Conservation (phyloP, 2,113 vertebrate genomes). For the Cichladusa arquata region DNA sequence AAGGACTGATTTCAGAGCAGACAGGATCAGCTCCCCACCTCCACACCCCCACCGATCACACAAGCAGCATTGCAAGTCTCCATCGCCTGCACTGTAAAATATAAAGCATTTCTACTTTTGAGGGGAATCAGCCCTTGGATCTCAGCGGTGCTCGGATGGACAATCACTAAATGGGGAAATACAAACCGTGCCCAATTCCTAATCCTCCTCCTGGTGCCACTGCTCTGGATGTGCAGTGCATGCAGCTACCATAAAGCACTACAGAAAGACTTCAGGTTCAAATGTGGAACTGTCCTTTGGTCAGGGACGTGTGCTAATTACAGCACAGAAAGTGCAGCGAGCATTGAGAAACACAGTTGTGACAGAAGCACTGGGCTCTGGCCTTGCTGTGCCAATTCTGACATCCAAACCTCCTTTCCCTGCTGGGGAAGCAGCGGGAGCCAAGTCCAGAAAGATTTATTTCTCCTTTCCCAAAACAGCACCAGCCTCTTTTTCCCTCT, state of each 20-base stretch:
- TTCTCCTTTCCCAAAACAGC: not conserved
- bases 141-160: not conserved
- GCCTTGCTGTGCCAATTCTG: not conserved
- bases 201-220: not conserved
- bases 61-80: not conserved
- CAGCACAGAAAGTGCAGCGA: not conserved
- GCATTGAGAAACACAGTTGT: not conserved
- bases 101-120: fast-evolving
- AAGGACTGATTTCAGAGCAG: not conserved
- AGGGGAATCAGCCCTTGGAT: not conserved
- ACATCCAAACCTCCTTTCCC: not conserved
- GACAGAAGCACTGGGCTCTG: not conserved
- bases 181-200: not conserved
- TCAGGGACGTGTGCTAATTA: fast-evolving
- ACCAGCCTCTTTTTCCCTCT: not conserved
- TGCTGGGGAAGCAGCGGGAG: not conserved
- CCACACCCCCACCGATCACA: not conserved
- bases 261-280: not conserved
- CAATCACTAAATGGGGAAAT: not conserved
- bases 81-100: fast-evolving
- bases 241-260: not conserved
- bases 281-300: not conserved
- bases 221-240: not conserved
- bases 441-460: not conserved
- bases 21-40: not conserved